Evolutionary conservation across 1,140 invertebrate genomes (phyloP).

Genomic region (Drosophila ananassae): DNA sequence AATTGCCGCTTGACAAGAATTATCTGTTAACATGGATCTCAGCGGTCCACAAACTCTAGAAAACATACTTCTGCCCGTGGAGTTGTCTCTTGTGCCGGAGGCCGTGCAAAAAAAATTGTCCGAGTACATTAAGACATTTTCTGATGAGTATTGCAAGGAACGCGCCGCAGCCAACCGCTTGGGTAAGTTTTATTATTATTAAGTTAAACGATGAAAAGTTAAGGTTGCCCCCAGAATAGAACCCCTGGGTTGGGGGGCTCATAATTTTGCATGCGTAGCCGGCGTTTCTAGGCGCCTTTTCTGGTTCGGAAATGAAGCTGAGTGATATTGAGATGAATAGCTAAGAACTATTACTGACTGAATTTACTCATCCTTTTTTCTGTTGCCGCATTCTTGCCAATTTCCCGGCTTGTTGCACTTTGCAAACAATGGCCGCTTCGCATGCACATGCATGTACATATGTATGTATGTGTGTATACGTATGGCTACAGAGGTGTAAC

Average conservation of each 20-base stretch:
- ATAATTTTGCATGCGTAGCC: too few species aligned
- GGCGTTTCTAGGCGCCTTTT: too few species aligned
- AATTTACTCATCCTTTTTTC: too few species aligned
- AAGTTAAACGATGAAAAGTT: too few species aligned
- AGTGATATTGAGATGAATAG: too few species aligned
- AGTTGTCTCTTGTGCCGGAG: slow-evolving; percentile 67
- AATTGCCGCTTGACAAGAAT: slow-evolving; percentile 6
- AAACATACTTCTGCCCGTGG: slow-evolving; percentile 64
- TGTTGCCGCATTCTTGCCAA: slow-evolving; percentile 1
- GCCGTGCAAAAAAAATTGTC: slow-evolving; percentile 86
- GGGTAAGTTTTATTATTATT: slow-evolving; percentile 37
- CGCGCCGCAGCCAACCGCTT: slow-evolving; percentile 45
- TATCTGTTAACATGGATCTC: slow-evolving; percentile 65
- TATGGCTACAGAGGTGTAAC: not conserved
- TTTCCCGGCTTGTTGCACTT: slow-evolving; percentile 12
- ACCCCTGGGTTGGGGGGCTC: not conserved
- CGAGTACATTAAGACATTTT: slow-evolving; percentile 74
- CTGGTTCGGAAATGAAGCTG: too few species aligned
- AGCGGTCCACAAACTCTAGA: slow-evolving; percentile 63
- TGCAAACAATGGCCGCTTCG: slow-evolving; percentile 24
- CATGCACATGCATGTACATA: not conserved
- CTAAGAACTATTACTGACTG: too few species aligned
- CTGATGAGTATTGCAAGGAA: slow-evolving; percentile 57
- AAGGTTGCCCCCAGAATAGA: not conserved
- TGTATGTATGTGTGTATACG: too few species aligned